A percentile compares a stretch with the other conserved stretches of the same genome.
phyloP scores from a whole-genome alignment of 2,797 vertebrate genomes.

The Sebastes cheni region DNA sequence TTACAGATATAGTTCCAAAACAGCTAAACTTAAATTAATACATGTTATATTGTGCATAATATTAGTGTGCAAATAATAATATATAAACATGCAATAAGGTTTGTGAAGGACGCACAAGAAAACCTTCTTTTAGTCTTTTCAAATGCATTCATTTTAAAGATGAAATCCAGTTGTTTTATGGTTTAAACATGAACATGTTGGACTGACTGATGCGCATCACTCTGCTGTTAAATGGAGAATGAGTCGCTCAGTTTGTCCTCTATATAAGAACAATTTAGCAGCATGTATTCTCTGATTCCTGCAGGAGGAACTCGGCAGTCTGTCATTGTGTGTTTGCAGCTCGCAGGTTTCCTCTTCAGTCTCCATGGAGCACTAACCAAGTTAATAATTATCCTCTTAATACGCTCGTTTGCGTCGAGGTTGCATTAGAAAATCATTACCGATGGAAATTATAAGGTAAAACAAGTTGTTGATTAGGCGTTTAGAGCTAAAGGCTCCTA shows the following conservation, averaged over 20 bases:
- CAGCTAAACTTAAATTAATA: no score
- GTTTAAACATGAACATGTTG: background rate
- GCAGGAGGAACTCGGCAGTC: background rate
- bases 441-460: conserved; percentile 76
- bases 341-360: background rate
- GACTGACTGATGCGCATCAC: background rate
- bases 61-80: no score
- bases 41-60: no score
- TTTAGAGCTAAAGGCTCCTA: conserved; percentile 83
- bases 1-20: no score
- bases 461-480: conserved; percentile 80
- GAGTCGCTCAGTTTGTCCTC: background rate
- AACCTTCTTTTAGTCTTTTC: background rate
- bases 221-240: background rate
- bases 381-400: conserved; percentile 83
- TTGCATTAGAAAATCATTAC: conserved; percentile 86
- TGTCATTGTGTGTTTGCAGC: conserved; percentile 1
- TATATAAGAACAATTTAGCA: background rate
- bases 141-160: background rate
- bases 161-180: background rate
- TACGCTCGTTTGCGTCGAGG: conserved; percentile 69
- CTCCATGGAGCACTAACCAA: conserved; percentile 59
- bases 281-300: background rate
- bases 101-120: background rate
- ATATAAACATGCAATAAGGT: no score